Percentiles rank a stretch among this genome's conserved stretches.
These are phyloP conservation scores for Conus canariensis DNA, from an alignment of 2,888 invertebrate genomes.

Conservation along the genomic window DNA sequence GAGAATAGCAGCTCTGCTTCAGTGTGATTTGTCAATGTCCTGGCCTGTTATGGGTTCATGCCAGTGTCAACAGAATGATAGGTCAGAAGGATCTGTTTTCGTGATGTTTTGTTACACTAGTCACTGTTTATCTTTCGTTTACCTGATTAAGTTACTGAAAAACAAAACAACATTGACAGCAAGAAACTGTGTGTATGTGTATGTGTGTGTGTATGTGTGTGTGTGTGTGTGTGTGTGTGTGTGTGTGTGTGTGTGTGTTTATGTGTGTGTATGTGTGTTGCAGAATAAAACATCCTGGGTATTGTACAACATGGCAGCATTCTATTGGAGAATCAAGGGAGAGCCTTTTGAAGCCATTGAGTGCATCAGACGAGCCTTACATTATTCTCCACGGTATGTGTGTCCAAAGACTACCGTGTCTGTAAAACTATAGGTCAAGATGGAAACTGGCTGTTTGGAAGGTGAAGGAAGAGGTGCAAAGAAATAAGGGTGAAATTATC, in stretches of 20 bases:
- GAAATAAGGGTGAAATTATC: too few species aligned
- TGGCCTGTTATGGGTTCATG: too few species aligned
- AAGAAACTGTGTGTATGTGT: too few species aligned
- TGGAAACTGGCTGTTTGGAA: background rate
- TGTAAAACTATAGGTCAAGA: background rate
- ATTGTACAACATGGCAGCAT: conserved; percentile 88
- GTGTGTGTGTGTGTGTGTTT: background rate
- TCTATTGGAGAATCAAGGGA: conserved; percentile 89
- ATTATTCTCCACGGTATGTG: conserved; percentile 86
- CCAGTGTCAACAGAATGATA: too few species aligned
- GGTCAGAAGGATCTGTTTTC: too few species aligned
- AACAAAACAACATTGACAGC: too few species aligned
- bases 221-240: conserved; percentile 1
- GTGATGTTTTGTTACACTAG: too few species aligned
- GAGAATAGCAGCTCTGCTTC: too few species aligned
- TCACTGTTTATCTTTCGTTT: too few species aligned
- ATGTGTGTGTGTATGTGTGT: background rate
- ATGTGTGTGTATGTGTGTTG: conserved; percentile 43
- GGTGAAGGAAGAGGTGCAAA: too few species aligned
- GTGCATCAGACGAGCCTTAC: conserved; percentile 87
- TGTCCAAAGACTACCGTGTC: background rate
- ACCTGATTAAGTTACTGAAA: too few species aligned
- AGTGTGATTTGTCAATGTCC: too few species aligned
- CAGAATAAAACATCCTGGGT: conserved; percentile 88
- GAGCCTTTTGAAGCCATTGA: conserved; percentile 89